Percentiles rank a stretch among this genome's conserved stretches.
Evolutionary conservation across 1,140 invertebrate genomes (phyloP).

Genomic region (Brachionus manjavacas): DNA sequence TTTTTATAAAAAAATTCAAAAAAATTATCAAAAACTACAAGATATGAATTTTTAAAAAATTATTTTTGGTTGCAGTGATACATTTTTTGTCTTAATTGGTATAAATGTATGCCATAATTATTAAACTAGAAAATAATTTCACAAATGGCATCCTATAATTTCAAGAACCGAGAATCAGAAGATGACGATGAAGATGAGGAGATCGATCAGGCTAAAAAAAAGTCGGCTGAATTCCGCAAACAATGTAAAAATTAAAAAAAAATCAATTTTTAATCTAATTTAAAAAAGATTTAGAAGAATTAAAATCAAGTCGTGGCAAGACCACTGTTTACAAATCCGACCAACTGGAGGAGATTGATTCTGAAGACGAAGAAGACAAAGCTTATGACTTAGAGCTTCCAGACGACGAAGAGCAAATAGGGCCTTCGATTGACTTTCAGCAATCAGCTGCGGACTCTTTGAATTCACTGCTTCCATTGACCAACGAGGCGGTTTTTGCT

Average conservation of each 20-base stretch:
- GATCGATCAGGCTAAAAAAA: not conserved
- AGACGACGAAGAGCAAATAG: not conserved
- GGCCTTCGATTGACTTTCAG: conserved; percentile 15
- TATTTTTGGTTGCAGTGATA: too few species aligned
- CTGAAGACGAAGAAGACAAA: not conserved
- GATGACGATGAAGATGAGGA: conserved; percentile 15
- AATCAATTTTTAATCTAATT: not conserved
- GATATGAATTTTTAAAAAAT: too few species aligned
- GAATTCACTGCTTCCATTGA: not conserved
- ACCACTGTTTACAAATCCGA: not conserved
- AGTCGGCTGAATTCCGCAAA: not conserved
- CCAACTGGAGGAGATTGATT: not conserved
- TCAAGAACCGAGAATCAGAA: not conserved
- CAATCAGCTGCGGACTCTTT: not conserved
- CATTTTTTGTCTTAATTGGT: not conserved
- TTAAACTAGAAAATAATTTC: not conserved
- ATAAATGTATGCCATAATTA: not conserved
- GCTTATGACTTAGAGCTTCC: not conserved
- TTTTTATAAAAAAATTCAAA: too few species aligned
- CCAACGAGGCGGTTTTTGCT: conserved; percentile 2
- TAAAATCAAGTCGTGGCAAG: not conserved
- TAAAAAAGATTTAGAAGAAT: not conserved
- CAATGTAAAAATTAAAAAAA: not conserved
- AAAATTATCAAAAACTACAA: too few species aligned
- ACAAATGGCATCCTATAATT: conserved; percentile 18